These are phyloP conservation scores for Tachypleus tridentatus DNA, from an alignment of 1,140 invertebrate genomes.

Conservation along the genomic window DNA sequence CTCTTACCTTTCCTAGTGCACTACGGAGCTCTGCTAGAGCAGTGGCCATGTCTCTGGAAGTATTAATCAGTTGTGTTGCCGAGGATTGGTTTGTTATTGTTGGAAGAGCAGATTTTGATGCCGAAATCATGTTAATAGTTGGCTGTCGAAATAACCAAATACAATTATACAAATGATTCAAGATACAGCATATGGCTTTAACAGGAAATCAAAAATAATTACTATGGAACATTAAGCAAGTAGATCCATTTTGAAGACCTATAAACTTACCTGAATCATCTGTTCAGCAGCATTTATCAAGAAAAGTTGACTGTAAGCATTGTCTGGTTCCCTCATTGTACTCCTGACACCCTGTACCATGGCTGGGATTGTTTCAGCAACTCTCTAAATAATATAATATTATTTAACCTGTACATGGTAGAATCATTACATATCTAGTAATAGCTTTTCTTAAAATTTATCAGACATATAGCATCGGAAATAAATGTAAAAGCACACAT, in stretches of 20 bases:
- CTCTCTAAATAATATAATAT: constrained; percentile 25
- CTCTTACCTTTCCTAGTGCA: constrained; percentile 49
- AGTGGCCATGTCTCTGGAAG: constrained; percentile 56
- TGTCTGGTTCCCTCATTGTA: constrained; percentile 53
- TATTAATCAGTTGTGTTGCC: constrained; percentile 53
- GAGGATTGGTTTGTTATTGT: constrained; percentile 67
- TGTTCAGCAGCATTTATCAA: constrained; percentile 76
- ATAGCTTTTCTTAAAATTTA: too few species aligned
- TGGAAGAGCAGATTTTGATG: constrained; percentile 66
- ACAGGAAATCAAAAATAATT: too few species aligned
- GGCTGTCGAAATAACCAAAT: constrained; percentile 42
- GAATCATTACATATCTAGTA: too few species aligned
- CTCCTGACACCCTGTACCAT: constrained; percentile 67
- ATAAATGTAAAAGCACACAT: neutral
- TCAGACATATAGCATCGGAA: too few species aligned
- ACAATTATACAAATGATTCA: too few species aligned
- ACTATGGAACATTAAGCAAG: too few species aligned
- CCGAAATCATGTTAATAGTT: constrained; percentile 46
- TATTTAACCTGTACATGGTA: too few species aligned
- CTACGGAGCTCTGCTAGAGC: constrained; percentile 64
- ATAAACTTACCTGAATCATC: neutral
- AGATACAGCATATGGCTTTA: too few species aligned
- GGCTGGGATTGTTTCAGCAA: constrained; percentile 64
- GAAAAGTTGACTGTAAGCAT: constrained; percentile 58
- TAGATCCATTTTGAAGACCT: constrained; percentile 11